phyloP scores from a whole-genome alignment of 2,797 vertebrate species.

The Girardinus metallicus region DNA sequence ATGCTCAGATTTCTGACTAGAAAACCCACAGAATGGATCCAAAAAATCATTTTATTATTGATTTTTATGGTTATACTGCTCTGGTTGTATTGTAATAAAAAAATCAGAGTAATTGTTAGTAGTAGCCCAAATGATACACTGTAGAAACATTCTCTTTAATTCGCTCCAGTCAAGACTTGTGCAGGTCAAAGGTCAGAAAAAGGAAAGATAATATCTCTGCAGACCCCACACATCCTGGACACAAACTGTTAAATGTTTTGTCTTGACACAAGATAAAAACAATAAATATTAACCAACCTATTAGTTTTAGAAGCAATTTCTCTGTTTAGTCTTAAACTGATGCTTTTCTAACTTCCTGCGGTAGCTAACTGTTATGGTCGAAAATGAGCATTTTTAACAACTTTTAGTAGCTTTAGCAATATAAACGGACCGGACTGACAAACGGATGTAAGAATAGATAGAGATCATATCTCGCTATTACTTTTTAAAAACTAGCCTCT shows the following conservation, averaged over 20 bases:
- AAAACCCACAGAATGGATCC: not conserved
- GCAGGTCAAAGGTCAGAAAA: not conserved
- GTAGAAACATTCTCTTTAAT: not conserved
- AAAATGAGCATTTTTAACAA: not conserved
- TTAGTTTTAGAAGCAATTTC: not conserved
- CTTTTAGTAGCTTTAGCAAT: no score
- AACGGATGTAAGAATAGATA: no score
- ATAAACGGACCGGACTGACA: no score
- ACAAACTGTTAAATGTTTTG: not conserved
- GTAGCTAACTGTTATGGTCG: no score
- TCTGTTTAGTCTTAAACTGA: not conserved
- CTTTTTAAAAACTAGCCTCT: not conserved
- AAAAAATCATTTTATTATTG: not conserved
- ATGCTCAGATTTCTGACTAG: constrained; percentile 1
- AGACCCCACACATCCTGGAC: not conserved
- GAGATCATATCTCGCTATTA: not conserved
- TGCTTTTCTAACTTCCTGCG: no score
- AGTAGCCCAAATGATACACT: not conserved
- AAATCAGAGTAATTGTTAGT: not conserved
- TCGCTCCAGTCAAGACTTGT: not conserved
- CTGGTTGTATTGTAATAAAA: not conserved
- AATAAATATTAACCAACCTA: not conserved
- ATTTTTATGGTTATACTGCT: not conserved
- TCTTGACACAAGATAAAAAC: not conserved
- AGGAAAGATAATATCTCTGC: not conserved